These are phyloP conservation scores for Temnothorax nylanderi DNA, from an alignment of 1,140 invertebrate genomes.

Conservation along the genomic window DNA sequence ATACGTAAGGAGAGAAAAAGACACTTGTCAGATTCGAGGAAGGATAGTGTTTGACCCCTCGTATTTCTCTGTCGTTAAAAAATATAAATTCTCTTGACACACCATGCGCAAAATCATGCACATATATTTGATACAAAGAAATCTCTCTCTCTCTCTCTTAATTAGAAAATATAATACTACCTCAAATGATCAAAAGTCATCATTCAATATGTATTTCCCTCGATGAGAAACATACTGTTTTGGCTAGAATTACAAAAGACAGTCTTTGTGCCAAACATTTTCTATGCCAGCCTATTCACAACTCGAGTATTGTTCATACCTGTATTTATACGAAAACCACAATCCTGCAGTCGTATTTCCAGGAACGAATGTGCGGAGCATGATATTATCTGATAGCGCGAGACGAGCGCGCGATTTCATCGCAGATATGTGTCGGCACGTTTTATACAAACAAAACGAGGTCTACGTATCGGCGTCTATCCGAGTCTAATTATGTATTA, in stretches of 20 bases:
- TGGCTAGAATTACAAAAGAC: background rate
- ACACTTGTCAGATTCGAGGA: background rate
- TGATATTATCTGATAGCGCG: background rate
- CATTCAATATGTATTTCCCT: background rate
- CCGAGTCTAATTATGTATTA: conserved; percentile 28
- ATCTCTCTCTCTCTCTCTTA: background rate
- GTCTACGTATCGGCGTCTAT: background rate
- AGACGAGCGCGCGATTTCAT: conserved; percentile 16
- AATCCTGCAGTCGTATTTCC: background rate
- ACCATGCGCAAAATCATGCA: background rate
- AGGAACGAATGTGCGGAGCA: conserved; percentile 9
- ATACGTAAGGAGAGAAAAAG: background rate
- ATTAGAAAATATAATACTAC: background rate
- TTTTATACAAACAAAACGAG: conserved; percentile 14
- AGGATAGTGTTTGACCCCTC: conserved; percentile 2
- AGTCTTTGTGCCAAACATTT: conserved; percentile 8
- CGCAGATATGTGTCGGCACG: background rate
- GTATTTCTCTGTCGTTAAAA: background rate
- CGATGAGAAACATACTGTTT: conserved; percentile 2
- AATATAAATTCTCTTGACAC: background rate
- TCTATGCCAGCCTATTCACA: background rate
- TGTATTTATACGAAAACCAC: conserved; percentile 15
- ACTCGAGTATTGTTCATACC: background rate
- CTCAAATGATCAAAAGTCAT: background rate
- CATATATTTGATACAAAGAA: background rate